Evolutionary conservation across 2,888 invertebrate genomes (phyloP), one percentile per base, ranked within the genome.

Genomic region (Sphecodes monilicornis): DNA sequence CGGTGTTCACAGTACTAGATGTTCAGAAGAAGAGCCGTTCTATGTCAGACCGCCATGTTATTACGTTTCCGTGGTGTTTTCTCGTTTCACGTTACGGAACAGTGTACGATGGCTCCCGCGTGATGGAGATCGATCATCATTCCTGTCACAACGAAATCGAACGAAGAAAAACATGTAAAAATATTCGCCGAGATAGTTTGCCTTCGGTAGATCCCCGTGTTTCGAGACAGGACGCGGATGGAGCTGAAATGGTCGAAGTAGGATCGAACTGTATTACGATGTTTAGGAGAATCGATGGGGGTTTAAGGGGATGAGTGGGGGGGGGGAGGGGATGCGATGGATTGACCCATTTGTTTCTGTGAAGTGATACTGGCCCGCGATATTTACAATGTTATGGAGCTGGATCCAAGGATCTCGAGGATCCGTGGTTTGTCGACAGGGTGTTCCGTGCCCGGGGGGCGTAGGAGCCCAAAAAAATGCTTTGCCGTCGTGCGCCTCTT

Each of bases 401-500:
- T 84, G 85, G 84, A 89, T 80, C 68, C 36, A n/a, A 39, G 68
- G 39, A 68, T 79, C 60, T 68, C 74, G 74, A 79, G 88, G 90
- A 91, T 88, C 90, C 90, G 91, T 91, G 92, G 92, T 93, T 89
- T 92, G 93, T 92, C 91, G 91, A 93, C 94, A 94, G 94, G 94
- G 94, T 93, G 94, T 94, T 94, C 93, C 92, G 93, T 92, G 94
- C 92, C 93, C 91, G 93, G 94, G 92, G 94, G 91, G 88, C 87
- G 92, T 93, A 94, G 94, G 89, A 93, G 93, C 93, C 93, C 92
- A 92, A 92, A 82, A 72, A 81, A 82, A 93, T 94, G 94, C 94
- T 94, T 94, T 94, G 93, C 94, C 94, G 93, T 94, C 94, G 94
- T 94, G 94, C 94, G 94, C 94, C 94, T 94, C 94, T 89, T 94